A percentile compares a stretch with the other conserved stretches of the same genome.
These are phyloP conservation scores for Brachionus rotundiformis DNA, from an alignment of 1,140 invertebrate genomes.

Conservation along the genomic window DNA sequence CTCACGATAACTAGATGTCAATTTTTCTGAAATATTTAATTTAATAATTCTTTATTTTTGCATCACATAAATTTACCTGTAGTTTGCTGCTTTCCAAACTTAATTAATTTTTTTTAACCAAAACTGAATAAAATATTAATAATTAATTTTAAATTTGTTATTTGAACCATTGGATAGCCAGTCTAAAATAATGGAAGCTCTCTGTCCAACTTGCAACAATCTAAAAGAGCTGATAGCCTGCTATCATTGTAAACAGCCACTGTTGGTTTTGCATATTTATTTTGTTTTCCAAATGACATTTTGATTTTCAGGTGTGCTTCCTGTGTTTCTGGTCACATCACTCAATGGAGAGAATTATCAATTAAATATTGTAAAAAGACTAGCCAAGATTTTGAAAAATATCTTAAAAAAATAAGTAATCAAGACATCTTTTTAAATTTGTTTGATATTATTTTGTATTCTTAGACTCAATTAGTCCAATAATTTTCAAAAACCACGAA, in stretches of 20 bases:
- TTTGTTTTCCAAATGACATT: background rate
- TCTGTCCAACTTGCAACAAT: constrained; percentile 29
- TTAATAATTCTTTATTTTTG: background rate
- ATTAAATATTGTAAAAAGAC: constrained; percentile 24
- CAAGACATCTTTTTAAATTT: no score
- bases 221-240: constrained; percentile 1
- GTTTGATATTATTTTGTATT: constrained; percentile 9
- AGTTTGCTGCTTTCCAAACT: background rate
- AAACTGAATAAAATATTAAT: no score
- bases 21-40: background rate
- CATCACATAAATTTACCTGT: background rate
- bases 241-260: constrained; percentile 44
- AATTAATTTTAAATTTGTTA: no score
- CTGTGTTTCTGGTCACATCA: background rate
- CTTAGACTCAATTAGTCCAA: background rate
- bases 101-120: no score
- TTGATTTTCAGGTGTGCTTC: background rate
- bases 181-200: background rate
- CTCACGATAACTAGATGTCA: no score
- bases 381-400: background rate
- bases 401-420: constrained; percentile 15
- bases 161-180: background rate
- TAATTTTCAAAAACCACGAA: background rate
- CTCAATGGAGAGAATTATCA: background rate
- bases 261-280: background rate